Evolutionary conservation across 1,140 invertebrate genomes (phyloP).

Genomic region (Choristoneura fumiferana): DNA sequence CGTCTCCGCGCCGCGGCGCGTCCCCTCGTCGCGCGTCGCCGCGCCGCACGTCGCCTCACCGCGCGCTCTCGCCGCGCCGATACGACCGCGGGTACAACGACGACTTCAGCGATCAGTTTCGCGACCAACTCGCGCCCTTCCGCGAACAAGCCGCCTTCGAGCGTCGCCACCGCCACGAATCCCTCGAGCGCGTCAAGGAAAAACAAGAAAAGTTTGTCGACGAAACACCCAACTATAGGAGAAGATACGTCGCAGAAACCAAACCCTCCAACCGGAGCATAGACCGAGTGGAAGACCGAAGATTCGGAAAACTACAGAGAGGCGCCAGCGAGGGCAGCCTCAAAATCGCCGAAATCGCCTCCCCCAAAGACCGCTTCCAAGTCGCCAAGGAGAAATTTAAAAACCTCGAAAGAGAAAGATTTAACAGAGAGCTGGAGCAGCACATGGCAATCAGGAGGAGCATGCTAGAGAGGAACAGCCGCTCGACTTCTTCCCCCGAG

Average conservation of each 20-base stretch:
- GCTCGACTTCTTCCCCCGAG: conserved; percentile 75
- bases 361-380: conserved; percentile 87
- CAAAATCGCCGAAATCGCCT: conserved; percentile 65
- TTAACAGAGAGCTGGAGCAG: conserved; percentile 76
- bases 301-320: conserved; percentile 64
- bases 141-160: conserved; percentile 57
- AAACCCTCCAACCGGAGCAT: conserved; percentile 70
- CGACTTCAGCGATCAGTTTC: conserved; percentile 59
- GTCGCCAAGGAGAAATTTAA: conserved; percentile 91
- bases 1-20: conserved; percentile 50
- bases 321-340: conserved; percentile 68
- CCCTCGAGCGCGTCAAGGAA: conserved; percentile 57
- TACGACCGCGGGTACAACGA: conserved; percentile 57
- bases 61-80: conserved; percentile 56
- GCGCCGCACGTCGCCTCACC: conserved; percentile 36
- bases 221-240: conserved; percentile 52
- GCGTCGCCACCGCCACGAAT: conserved; percentile 64
- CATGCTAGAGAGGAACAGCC: conserved; percentile 72
- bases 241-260: conserved; percentile 60
- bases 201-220: conserved; percentile 60
- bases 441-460: conserved; percentile 73
- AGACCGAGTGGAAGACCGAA: conserved; percentile 61
- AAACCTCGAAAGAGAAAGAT: conserved; percentile 85
- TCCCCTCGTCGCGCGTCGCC: conserved; percentile 33
- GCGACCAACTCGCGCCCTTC: conserved; percentile 47